Conservation (phyloP, 1,140 invertebrate genomes). For the Diorhabda carinulata region DNA sequence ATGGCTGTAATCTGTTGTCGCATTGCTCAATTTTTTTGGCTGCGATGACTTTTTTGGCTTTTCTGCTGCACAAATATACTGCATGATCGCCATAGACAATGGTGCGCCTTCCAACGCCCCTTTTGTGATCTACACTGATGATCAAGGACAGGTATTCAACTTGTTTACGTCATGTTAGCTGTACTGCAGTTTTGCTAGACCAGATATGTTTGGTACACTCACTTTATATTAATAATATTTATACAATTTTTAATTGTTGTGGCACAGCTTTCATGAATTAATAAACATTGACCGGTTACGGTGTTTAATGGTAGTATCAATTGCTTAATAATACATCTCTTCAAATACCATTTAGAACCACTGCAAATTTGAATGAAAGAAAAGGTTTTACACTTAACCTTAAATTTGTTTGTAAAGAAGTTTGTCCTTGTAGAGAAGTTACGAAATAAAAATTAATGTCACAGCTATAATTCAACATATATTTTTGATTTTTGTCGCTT, state of each 20-base stretch:
- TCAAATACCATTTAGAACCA: too few relatives aligned
- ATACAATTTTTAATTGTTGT: constrained; percentile 11
- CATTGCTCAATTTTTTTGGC: constrained; percentile 46
- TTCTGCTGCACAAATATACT: constrained; percentile 46
- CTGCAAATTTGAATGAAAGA: too few relatives aligned
- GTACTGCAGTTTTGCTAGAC: constrained; percentile 38
- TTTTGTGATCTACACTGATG: constrained; percentile 92
- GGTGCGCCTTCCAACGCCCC: constrained; percentile 73
- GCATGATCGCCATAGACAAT: constrained; percentile 49
- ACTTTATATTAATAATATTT: constrained; percentile 6
- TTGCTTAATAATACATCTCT: too few relatives aligned
- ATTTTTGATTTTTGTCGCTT: too few relatives aligned
- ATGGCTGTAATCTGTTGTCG: constrained; percentile 48
- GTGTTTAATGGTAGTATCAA: constrained; percentile 14
- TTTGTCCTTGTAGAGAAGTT: too few relatives aligned
- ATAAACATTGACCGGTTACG: constrained; percentile 36
- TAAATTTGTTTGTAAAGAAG: too few relatives aligned
- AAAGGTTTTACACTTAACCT: too few relatives aligned
- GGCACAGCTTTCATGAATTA: constrained; percentile 36
- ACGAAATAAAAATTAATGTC: too few relatives aligned
- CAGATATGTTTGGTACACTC: constrained; percentile 13
- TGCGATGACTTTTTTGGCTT: constrained; percentile 45
- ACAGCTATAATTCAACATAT: too few relatives aligned
- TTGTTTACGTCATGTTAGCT: constrained; percentile 45
- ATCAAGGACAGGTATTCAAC: constrained; percentile 86